phyloP scores from a whole-genome alignment of 2,797 vertebrate species.

The Brachyalestes nurse region DNA sequence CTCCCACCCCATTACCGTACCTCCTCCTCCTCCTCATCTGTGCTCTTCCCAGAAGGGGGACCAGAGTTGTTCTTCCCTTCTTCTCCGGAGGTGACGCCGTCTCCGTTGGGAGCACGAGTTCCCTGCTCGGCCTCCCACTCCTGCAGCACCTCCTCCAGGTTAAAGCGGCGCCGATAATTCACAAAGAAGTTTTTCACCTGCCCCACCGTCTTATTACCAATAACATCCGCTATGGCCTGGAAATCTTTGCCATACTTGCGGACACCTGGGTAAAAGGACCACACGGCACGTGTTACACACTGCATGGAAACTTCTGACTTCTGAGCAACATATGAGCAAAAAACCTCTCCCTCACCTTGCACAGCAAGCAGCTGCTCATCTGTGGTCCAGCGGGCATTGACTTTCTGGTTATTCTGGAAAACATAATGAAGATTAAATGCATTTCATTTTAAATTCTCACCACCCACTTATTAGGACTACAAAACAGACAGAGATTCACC shows the following conservation, averaged over 20 bases:
- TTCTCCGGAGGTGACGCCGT: conserved; percentile 89
- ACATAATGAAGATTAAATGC: not conserved
- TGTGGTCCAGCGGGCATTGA: conserved; percentile 98
- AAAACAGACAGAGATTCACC: not conserved
- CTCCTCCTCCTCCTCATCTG: conserved; percentile 95
- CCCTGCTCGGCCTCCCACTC: conserved; percentile 99
- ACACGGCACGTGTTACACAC: not conserved
- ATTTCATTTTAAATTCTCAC: not conserved
- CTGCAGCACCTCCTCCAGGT: conserved; percentile 99
- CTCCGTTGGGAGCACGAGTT: conserved; percentile 90
- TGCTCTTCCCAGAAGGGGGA: conserved; percentile 94
- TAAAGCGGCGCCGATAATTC: conserved; percentile 98
- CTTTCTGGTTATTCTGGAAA: conserved; percentile 94
- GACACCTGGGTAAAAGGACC: conserved; percentile 79
- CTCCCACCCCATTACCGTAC: conserved; percentile 46
- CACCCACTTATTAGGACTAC: not conserved
- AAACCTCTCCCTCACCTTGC: conserved; percentile 83
- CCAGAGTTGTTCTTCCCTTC: conserved; percentile 93
- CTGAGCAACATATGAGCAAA: not conserved
- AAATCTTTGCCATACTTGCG: conserved; percentile 99
- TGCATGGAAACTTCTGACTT: no score
- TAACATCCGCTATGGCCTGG: conserved; percentile 99
- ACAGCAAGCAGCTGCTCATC: conserved; percentile 98
- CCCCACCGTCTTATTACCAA: conserved; percentile 98
- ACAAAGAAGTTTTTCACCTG: conserved; percentile 99